phyloP scores from a whole-genome alignment of 2,888 invertebrate species.

The Melinopterus prodromus region DNA sequence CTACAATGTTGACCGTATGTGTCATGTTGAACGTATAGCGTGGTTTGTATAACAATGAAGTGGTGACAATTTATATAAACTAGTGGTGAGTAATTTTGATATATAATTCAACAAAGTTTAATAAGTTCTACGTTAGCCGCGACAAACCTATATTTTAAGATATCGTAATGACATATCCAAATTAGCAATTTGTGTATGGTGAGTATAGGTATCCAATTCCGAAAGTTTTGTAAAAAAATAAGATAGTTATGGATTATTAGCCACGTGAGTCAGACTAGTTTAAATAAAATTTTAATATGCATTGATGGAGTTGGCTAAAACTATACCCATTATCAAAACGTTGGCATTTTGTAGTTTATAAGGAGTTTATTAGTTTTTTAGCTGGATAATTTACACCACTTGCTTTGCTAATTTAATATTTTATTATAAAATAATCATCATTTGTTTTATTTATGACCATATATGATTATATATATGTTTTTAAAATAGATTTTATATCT shows the following conservation, averaged over 20 bases:
- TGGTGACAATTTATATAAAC: constrained; percentile 10
- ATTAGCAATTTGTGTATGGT: neutral
- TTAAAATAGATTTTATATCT: too few relatives aligned
- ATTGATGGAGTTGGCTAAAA: neutral
- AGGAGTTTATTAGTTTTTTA: too few relatives aligned
- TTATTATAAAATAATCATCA: too few relatives aligned
- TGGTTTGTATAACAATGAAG: neutral
- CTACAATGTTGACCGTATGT: neutral
- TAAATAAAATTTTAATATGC: neutral
- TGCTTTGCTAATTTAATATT: too few relatives aligned
- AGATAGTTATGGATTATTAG: neutral
- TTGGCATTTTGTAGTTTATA: too few relatives aligned
- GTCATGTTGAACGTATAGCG: too few relatives aligned
- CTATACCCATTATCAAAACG: too few relatives aligned
- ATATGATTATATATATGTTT: too few relatives aligned
- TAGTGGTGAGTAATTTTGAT: neutral
- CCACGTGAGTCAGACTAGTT: neutral
- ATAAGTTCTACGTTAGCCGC: neutral
- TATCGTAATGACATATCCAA: neutral
- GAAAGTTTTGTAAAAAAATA: neutral
- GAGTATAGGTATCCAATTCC: neutral
- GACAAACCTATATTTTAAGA: neutral
- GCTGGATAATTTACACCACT: too few relatives aligned
- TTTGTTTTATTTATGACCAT: too few relatives aligned
- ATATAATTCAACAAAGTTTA: constrained; percentile 16